These are phyloP conservation scores for Parochlus steinenii DNA, from an alignment of 2,888 invertebrate genomes.

Conservation along the genomic window DNA sequence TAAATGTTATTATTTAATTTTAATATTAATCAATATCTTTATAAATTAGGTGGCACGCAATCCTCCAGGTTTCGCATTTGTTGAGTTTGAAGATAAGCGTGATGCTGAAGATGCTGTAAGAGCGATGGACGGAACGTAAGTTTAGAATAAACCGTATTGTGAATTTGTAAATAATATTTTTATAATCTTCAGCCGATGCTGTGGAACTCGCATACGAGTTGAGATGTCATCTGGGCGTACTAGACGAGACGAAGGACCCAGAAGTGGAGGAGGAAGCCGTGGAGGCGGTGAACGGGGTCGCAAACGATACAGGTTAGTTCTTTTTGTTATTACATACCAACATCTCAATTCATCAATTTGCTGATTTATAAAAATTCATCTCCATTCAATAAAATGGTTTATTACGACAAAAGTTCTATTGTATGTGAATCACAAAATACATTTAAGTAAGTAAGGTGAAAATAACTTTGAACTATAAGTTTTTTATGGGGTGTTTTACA, in stretches of 20 bases:
- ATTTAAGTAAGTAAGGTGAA: no score
- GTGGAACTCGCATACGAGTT: constrained; percentile 76
- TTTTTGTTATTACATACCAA: no score
- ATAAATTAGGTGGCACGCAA: constrained; percentile 82
- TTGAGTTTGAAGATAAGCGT: constrained; percentile 69
- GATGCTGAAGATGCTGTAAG: constrained; percentile 75
- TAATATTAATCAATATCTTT: no score
- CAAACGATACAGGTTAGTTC: constrained; percentile 11
- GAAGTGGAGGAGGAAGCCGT: constrained; percentile 23
- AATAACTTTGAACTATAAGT: no score
- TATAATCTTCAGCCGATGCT: constrained; percentile 49
- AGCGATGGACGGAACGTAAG: constrained; percentile 66
- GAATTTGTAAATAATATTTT: constrained; percentile 30
- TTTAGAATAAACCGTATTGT: constrained; percentile 15
- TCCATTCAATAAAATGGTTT: no score
- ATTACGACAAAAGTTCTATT: no score
- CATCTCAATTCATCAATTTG: no score
- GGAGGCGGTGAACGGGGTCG: background rate
- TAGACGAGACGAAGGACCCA: constrained; percentile 46
- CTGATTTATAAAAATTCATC: no score
- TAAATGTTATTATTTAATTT: no score
- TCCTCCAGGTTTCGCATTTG: constrained; percentile 79
- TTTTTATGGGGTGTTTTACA: no score
- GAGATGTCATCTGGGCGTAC: constrained; percentile 86
- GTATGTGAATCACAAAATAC: no score